Evolutionary conservation across 2,888 invertebrate genomes (phyloP).

Genomic region (Dryobotodes eremita): DNA sequence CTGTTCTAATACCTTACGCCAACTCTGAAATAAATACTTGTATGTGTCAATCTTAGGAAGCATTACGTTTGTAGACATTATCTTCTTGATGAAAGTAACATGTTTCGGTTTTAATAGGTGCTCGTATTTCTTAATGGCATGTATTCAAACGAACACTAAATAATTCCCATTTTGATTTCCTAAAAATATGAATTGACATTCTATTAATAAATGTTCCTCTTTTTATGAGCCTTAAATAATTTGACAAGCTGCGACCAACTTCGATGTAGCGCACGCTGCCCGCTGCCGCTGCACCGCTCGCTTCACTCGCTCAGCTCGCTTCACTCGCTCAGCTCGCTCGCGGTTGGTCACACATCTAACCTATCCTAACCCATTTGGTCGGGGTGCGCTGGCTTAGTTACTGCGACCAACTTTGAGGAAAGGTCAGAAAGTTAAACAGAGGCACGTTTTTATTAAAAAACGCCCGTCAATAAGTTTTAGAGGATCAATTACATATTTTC

Average conservation of each 20-base stretch:
- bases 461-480: no score
- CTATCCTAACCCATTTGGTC: not conserved
- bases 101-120: not conserved
- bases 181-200: not conserved
- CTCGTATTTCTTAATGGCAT: not conserved
- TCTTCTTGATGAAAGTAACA: slow-evolving; percentile 12
- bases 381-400: not conserved
- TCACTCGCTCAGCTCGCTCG: not conserved
- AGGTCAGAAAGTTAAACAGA: not conserved
- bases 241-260: not conserved
- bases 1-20: slow-evolving; percentile 58
- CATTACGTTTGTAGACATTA: slow-evolving; percentile 21
- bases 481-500: no score
- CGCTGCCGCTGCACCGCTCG: not conserved
- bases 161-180: not conserved
- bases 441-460: no score
- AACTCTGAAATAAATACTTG: slow-evolving; percentile 46
- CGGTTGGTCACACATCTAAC: not conserved
- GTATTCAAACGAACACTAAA: not conserved
- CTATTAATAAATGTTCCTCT: no score
- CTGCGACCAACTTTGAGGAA: not conserved
- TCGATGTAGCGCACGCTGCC: not conserved
- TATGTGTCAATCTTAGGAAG: slow-evolving; percentile 28
- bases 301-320: not conserved
- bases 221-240: not conserved